phyloP scores from a whole-genome alignment of 2,797 vertebrate genomes.

The Anabas testudineus region DNA sequence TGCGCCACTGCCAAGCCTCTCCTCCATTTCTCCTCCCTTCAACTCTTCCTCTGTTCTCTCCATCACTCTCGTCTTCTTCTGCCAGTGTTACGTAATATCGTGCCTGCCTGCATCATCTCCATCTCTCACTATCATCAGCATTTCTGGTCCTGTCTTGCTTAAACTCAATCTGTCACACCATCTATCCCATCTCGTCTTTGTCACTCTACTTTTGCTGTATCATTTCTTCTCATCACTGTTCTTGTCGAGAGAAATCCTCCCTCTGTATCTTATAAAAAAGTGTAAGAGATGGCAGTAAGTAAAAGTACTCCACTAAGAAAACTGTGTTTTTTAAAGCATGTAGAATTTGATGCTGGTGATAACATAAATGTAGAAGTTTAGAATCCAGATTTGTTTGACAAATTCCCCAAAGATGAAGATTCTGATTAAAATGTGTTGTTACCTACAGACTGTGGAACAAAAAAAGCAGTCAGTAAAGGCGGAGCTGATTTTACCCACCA shows the following conservation, averaged over 20 bases:
- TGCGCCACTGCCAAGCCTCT: constrained; percentile 32
- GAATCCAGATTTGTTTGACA: no score
- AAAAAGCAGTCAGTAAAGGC: no score
- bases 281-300: not conserved
- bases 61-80: constrained; percentile 16
- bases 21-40: constrained; percentile 25
- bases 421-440: no score
- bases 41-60: constrained; percentile 11
- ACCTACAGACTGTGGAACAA: no score
- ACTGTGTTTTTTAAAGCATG: no score
- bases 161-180: constrained; percentile 39
- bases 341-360: no score
- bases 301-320: no score
- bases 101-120: constrained; percentile 43
- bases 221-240: not conserved
- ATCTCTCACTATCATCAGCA: constrained; percentile 36
- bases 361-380: no score
- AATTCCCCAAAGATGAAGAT: no score
- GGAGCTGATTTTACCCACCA: no score
- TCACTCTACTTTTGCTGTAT: not conserved
- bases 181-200: constrained; percentile 1
- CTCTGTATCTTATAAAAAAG: not conserved
- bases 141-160: constrained; percentile 32
- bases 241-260: not conserved
- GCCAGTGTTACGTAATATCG: constrained; percentile 62